Evolutionary conservation across 1,140 invertebrate genomes (phyloP).

Genomic region (Conus ventricosus): DNA sequence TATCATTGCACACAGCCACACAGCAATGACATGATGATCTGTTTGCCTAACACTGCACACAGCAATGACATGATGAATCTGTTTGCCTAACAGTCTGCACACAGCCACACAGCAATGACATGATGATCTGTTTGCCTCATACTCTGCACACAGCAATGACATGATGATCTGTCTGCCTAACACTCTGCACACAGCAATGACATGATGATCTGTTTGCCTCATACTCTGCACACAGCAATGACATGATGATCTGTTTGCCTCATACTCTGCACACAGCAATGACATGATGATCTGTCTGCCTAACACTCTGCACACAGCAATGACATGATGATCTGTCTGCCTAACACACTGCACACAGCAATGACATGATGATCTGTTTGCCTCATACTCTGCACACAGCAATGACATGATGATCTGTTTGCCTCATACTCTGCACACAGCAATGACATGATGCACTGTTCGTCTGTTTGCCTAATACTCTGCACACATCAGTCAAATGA

Average conservation of each 20-base stretch:
- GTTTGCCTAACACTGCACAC: constrained; percentile 60
- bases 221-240: neutral
- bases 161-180: neutral
- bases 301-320: neutral
- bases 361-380: neutral
- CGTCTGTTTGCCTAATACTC: no score
- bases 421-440: no score
- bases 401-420: no score
- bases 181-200: constrained; percentile 52
- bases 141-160: constrained; percentile 52
- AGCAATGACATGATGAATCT: neutral
- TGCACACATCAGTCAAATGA: no score
- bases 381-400: constrained; percentile 47
- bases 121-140: constrained; percentile 57
- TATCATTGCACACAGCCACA: neutral
- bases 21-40: constrained; percentile 34
- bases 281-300: neutral
- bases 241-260: constrained; percentile 53
- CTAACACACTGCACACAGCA: neutral
- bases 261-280: constrained; percentile 43
- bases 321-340: neutral
- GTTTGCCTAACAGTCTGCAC: neutral
- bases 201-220: neutral
- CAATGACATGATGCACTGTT: no score
- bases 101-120: no score